Evolutionary conservation across 1,140 invertebrate genomes (phyloP).

Genomic region (Zaprionus davidi): DNA sequence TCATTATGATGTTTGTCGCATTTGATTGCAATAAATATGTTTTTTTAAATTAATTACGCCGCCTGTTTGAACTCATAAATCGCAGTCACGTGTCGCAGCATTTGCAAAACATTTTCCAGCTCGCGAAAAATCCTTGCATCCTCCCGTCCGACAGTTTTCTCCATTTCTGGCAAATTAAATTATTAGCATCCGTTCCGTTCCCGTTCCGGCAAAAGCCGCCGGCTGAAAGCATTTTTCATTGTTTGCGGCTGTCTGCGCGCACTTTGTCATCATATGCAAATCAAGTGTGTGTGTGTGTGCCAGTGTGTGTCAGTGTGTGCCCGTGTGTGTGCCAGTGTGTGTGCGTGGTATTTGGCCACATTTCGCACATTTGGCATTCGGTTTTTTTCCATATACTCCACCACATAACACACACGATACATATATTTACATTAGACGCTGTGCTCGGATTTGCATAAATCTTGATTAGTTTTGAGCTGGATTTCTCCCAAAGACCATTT

Average conservation of each 20-base stretch:
- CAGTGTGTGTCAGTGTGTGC: constrained; percentile 1
- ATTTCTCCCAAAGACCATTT: constrained; percentile 10
- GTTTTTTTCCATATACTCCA: constrained; percentile 65
- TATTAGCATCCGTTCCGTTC: constrained; percentile 6
- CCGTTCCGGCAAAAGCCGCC: constrained; percentile 42
- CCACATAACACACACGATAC: neutral
- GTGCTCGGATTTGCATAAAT: constrained; percentile 72
- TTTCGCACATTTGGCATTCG: constrained; percentile 74
- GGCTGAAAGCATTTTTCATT: constrained; percentile 75
- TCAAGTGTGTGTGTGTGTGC: constrained; percentile 25
- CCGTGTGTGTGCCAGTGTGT: constrained; percentile 18
- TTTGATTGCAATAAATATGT: constrained; percentile 61
- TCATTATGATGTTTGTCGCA: constrained; percentile 37
- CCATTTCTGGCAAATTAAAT: constrained; percentile 64
- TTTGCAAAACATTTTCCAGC: constrained; percentile 5
- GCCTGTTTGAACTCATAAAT: constrained; percentile 66
- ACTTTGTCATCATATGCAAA: constrained; percentile 75
- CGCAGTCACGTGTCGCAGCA: constrained; percentile 66
- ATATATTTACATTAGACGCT: constrained; percentile 73
- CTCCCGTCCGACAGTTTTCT: neutral
- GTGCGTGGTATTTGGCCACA: constrained; percentile 28
- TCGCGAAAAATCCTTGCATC: constrained; percentile 38
- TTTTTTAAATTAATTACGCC: constrained; percentile 62
- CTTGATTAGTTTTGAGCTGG: constrained; percentile 51
- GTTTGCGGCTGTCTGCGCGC: constrained; percentile 77